Base-by-base conservation (phyloP, 1,140 invertebrate genomes). In the Charaxes varanes region DNA sequence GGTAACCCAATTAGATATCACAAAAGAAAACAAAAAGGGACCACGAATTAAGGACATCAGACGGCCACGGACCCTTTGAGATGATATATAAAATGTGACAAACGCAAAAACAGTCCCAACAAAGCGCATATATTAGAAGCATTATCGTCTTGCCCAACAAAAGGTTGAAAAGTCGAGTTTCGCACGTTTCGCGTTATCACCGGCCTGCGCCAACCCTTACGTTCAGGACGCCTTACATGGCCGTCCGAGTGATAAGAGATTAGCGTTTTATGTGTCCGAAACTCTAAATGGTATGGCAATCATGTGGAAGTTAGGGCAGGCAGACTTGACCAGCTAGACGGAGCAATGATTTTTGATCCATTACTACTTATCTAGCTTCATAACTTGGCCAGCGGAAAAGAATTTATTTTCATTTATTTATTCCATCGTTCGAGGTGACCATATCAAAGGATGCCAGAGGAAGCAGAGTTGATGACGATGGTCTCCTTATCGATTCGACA, bases 101-200 rank as follows among this genome's bases (percentile, higher is more conserved):
- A 69, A 71, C 62, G 48, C 63, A 71, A 73, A 73, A 68, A 69
- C 55, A 53, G 28, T 28, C 33, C 47, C 64, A 62, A 73, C 64
- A 73, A 53, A 62, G 63, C 65, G 65, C 71, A 79, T 76, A 74
- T 70, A 72, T 74, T 69, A 68, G 45, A 38, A 41, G 61, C 61
- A 81, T 78, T 78, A 81, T 78, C 70, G 68, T 64, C 63, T 66
- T 50, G 53, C 53, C 62, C 63, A 59, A 77, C 73, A 78, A 81
- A 81, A 78, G 77, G 73, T 68, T 78, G 69, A 67, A 78, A 78
- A 81, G 73, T 81, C 67, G 64, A 62, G 57, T 61, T 69, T 64
- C 53, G 64, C 73, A 76, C 71, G 70, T 74, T 72, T 65, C 65
- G 59, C 58, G 59, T 60, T 78, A 78, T 81, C 71, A 65, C 57